Percentiles rank a stretch among this genome's conserved stretches.
These are phyloP conservation scores for Cephus runcator DNA, from an alignment of 2,888 invertebrate genomes.

Conservation along the genomic window DNA sequence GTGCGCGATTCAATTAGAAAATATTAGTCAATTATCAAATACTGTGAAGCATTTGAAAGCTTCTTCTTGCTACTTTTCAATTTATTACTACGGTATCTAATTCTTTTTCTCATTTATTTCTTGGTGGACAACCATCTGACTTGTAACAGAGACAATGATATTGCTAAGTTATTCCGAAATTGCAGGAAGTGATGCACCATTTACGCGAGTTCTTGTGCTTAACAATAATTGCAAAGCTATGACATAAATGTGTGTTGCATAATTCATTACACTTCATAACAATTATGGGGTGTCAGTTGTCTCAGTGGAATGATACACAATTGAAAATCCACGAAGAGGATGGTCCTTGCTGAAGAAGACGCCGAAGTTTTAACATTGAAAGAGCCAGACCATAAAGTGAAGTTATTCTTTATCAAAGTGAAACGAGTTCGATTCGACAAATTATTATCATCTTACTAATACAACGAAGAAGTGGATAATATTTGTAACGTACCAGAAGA, in stretches of 20 bases:
- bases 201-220: background rate
- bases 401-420: conserved; percentile 10
- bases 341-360: background rate
- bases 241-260: background rate
- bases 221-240: background rate
- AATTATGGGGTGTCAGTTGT: background rate
- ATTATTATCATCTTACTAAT: conserved; percentile 30
- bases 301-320: background rate
- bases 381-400: background rate
- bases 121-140: background rate
- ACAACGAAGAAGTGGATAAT: background rate
- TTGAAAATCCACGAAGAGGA: background rate
- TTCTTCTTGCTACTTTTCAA: background rate
- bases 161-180: background rate
- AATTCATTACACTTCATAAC: too few relatives aligned
- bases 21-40: background rate
- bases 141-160: background rate
- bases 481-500: background rate
- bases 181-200: background rate
- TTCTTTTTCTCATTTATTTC: background rate
- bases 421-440: conserved; percentile 16
- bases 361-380: background rate
- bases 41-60: background rate
- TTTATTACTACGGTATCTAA: background rate
- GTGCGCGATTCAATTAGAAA: background rate